These are phyloP conservation scores for Bergia puertoricense DNA, from an alignment of 92 coral and sea anemone species.

Conservation along the genomic window DNA sequence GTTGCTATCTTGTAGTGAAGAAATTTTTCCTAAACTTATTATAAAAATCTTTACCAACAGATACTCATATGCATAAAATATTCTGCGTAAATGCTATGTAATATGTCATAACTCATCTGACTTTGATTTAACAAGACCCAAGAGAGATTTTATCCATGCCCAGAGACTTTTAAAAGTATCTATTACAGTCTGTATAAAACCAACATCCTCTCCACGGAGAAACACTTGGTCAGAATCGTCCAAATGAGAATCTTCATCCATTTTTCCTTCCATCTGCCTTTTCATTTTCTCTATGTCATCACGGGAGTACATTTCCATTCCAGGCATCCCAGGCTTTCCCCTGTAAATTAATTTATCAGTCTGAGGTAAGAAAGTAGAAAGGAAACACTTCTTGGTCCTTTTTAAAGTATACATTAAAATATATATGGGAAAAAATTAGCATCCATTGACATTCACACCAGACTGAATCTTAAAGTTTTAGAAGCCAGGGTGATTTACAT, in stretches of 20 bases:
- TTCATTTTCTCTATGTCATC: constrained; percentile 82
- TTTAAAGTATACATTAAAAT: no score
- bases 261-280: constrained; percentile 71
- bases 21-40: no score
- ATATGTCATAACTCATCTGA: constrained; percentile 49
- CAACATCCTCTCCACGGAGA: constrained; percentile 68
- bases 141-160: constrained; percentile 76
- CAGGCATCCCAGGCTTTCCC: constrained; percentile 98
- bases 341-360: constrained; percentile 39
- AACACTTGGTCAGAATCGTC: constrained; percentile 50
- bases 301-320: constrained; percentile 99
- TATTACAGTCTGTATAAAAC: constrained; percentile 77
- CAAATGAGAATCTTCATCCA: constrained; percentile 43
- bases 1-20: no score
- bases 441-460: no score
- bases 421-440: no score
- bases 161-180: constrained; percentile 66
- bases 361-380: no score
- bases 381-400: no score
- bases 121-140: constrained; percentile 57
- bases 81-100: not conserved
- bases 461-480: no score
- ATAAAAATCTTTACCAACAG: no score
- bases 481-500: no score
- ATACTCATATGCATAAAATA: no score